These are phyloP conservation scores for Leucophenga montana DNA, from an alignment of 2,888 invertebrate genomes.

Conservation along the genomic window DNA sequence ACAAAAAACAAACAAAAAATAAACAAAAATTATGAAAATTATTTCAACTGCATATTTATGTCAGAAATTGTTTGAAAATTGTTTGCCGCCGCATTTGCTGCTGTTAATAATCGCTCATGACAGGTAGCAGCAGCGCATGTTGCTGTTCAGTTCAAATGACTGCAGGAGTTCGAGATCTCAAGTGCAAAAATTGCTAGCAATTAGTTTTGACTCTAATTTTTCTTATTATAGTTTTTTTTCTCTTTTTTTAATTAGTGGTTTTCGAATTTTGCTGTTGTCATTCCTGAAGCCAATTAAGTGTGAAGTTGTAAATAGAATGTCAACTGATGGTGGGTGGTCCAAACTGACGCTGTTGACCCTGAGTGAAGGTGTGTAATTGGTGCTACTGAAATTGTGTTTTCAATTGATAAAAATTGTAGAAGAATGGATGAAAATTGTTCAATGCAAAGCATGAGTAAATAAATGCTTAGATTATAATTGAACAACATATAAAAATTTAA, in stretches of 20 bases:
- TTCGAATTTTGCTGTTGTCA: neutral
- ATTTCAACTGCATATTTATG: conserved; percentile 18
- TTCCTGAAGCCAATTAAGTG: neutral
- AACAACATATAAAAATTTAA: no score
- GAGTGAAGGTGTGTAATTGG: no score
- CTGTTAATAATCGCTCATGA: conserved; percentile 13
- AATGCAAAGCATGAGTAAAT: no score
- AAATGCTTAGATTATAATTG: no score
- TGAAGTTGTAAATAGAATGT: no score
- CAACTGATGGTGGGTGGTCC: no score
- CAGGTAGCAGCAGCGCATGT: neutral
- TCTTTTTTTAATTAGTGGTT: neutral
- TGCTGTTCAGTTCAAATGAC: neutral
- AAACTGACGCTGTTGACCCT: no score
- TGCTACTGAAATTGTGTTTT: no score
- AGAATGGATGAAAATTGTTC: no score
- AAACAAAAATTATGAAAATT: neutral
- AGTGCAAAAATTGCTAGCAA: neutral
- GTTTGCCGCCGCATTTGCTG: conserved; percentile 1
- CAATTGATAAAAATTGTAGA: no score
- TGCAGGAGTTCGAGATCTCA: no score
- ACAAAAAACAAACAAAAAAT: neutral
- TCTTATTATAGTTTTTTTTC: neutral
- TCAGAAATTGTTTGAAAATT: conserved; percentile 9
- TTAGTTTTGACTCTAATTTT: neutral